These are phyloP conservation scores for Ophion slaviceki DNA, from an alignment of 2,888 invertebrate species.

Conservation along the genomic window DNA sequence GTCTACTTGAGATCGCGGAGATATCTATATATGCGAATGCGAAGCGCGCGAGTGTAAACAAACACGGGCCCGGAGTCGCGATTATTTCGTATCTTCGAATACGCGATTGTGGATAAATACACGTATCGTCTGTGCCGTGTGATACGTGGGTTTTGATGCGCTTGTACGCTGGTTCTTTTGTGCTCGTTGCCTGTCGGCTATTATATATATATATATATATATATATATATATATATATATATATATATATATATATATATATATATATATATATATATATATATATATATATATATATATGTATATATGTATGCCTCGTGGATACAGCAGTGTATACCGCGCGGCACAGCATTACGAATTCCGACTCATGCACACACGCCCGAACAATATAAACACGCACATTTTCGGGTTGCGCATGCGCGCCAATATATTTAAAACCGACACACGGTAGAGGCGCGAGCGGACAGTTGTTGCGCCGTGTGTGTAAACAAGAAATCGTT, in stretches of 20 bases:
- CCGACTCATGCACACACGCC: neutral
- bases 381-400: constrained; percentile 14
- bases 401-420: constrained; percentile 31
- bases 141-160: neutral
- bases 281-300: too few species aligned
- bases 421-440: constrained; percentile 13
- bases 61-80: constrained; percentile 11
- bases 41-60: constrained; percentile 18
- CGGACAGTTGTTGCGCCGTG: constrained; percentile 12
- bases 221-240: too few species aligned
- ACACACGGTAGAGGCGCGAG: neutral
- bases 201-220: too few species aligned
- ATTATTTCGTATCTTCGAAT: constrained; percentile 60
- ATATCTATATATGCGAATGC: constrained; percentile 1
- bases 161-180: neutral
- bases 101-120: constrained; percentile 25
- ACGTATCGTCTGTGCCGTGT: neutral
- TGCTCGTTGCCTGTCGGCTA: neutral
- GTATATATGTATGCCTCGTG: too few species aligned
- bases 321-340: neutral
- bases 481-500: neutral
- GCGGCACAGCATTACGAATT: neutral
- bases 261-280: too few species aligned
- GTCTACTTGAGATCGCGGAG: constrained; percentile 8
- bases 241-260: too few species aligned